phyloP scores from a whole-genome alignment of 2,888 invertebrate genomes.

The Julus scandinavius region DNA sequence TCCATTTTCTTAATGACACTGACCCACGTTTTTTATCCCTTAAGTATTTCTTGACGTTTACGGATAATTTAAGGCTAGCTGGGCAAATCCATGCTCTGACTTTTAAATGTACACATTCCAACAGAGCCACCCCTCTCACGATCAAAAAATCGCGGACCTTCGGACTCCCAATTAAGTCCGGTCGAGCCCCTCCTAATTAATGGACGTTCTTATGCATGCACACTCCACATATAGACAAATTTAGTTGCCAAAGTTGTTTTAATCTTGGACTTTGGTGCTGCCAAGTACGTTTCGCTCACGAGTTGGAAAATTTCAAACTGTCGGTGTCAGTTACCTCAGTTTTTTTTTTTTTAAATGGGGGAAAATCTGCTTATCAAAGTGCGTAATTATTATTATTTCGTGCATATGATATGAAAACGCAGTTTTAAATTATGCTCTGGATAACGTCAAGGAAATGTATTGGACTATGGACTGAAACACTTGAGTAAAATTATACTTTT shows the following conservation, averaged over 20 bases:
- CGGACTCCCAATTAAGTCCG: slow-evolving; percentile 33
- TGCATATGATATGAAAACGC: slow-evolving; percentile 21
- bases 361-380: slow-evolving; percentile 28
- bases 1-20: slow-evolving; percentile 52
- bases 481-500: no score
- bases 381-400: slow-evolving; percentile 20
- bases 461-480: not conserved
- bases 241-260: slow-evolving; percentile 22
- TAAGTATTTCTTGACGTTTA: slow-evolving; percentile 51
- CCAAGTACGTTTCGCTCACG: not conserved
- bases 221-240: slow-evolving; percentile 29
- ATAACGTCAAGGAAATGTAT: not conserved
- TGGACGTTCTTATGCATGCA: slow-evolving; percentile 28
- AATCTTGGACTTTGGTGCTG: not conserved
- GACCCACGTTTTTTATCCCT: slow-evolving; percentile 50
- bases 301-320: not conserved
- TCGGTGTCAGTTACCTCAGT: slow-evolving; percentile 37
- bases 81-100: slow-evolving; percentile 50
- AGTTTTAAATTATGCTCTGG: not conserved
- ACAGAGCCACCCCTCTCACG: slow-evolving; percentile 42
- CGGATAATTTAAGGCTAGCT: slow-evolving; percentile 50
- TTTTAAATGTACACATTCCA: slow-evolving; percentile 49
- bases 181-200: slow-evolving; percentile 37
- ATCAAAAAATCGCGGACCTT: slow-evolving; percentile 34
- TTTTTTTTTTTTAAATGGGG: no score